These are phyloP conservation scores for Blera fallax DNA, from an alignment of 2,888 invertebrate species.

Conservation along the genomic window DNA sequence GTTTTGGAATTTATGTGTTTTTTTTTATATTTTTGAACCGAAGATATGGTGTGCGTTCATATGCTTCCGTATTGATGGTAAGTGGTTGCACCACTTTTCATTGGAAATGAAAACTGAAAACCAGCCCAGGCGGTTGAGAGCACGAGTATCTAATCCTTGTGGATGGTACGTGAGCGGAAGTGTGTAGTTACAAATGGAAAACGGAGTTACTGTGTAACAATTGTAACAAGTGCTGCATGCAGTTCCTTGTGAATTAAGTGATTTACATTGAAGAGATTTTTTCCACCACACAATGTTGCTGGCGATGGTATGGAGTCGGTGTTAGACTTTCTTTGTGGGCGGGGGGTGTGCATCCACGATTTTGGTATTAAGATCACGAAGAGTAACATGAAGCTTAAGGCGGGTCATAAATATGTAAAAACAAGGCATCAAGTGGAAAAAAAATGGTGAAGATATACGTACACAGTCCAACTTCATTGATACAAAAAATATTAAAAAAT, in stretches of 20 bases:
- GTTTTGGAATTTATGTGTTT: background rate
- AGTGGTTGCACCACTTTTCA: constrained; percentile 23
- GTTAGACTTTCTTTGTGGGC: no score
- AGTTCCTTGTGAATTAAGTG: background rate
- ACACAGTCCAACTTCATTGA: no score
- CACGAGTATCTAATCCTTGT: background rate
- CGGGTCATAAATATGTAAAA: no score
- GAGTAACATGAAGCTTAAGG: no score
- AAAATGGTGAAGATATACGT: no score
- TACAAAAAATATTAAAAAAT: no score
- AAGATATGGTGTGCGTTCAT: background rate
- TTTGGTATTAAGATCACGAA: no score
- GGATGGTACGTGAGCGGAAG: constrained; percentile 1
- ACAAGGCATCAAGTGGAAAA: no score
- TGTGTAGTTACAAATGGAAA: constrained; percentile 13
- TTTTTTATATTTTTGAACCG: background rate
- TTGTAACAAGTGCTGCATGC: background rate
- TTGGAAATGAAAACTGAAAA: constrained; percentile 29
- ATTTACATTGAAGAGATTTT: background rate
- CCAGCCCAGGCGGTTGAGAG: constrained; percentile 6
- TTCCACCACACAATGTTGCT: background rate
- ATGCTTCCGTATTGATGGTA: constrained; percentile 49
- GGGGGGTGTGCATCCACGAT: no score
- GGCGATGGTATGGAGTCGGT: no score
- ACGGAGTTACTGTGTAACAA: background rate